Base-by-base conservation (phyloP, 2,797 vertebrate species). In the Dryobates pubescens region DNA sequence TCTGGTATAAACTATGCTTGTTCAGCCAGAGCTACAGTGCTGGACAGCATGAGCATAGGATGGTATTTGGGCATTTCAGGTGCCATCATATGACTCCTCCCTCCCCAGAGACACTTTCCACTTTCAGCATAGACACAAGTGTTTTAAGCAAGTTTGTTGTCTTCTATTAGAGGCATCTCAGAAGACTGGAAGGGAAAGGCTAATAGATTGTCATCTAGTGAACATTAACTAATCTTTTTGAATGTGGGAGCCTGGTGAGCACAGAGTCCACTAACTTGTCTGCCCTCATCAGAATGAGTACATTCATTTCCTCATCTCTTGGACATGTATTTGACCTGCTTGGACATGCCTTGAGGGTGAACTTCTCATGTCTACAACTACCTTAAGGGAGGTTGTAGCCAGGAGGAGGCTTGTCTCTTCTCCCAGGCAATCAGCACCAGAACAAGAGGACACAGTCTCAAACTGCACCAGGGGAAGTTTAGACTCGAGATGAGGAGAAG, bases 11-110 rank as follows among this genome's bases (percentile, higher is more conserved):
- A 43, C 13, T 29, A 0, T 27, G 9, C 9, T 65, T 76, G 24
- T 29, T 83, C 45, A 86, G 0, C 6, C 13, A 14, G 4, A 4
- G 6, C 14, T 72, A 32, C 27, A 49, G 6, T 1, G 2, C 14
- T 2, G 5, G 30, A 76, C 24, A 69, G 27, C 0, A 1, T 17
- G n/a, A 76, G 27, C 49, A 64, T 1, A 7, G 19, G n/a, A 54
- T 5, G 4, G 9, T 69, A 53, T 70, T 24, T 76, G 13, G 20
- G 12, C 22, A 49, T 41, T 69, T 62, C 51, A 56, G 20, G 26
- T 36, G 32, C 26, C 32, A 90, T 18, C 23, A 62, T 2, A 2
- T 16, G 18, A 56, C 20, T 65, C 8, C 8, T 30, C 38, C 7
- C 13, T 72, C 10, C 23, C 9, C 18, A 70, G n/a, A 7, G 38